Evolutionary conservation across 2,113 vertebrate genomes (phyloP).

Genomic region (Semnornis frantzii): DNA sequence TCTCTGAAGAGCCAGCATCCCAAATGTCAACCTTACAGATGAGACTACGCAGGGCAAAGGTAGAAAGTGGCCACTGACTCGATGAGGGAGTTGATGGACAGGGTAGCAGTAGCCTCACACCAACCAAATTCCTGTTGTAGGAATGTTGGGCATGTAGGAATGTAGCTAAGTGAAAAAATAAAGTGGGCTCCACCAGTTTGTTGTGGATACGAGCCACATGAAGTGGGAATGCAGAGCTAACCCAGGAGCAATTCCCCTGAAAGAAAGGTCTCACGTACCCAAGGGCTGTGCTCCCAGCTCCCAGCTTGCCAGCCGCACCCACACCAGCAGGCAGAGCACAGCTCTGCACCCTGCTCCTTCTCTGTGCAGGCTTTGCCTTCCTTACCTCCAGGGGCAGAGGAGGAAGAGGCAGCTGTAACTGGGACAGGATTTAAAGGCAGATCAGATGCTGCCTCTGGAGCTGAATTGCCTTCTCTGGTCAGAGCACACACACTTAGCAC

Average conservation of each 20-base stretch:
- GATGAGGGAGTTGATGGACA: rapidly evolving
- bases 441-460: background rate
- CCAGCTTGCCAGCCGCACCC: rapidly evolving
- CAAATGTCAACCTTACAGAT: background rate
- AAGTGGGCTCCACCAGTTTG: background rate
- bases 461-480: background rate
- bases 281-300: background rate
- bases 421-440: background rate
- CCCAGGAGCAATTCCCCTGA: rapidly evolving
- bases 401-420: background rate
- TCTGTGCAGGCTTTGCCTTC: background rate
- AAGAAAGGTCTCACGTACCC: background rate
- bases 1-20: background rate
- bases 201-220: too few species aligned
- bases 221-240: background rate
- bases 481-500: background rate
- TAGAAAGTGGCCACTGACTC: background rate
- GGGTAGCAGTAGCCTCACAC: background rate
- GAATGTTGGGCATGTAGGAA: background rate
- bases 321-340: rapidly evolving
- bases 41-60: background rate
- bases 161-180: background rate
- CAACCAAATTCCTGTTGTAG: background rate
- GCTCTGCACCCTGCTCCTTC: background rate
- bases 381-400: background rate